These are phyloP conservation scores for Sphyrna mokarran DNA, from an alignment of 2,113 vertebrate species.

Conservation along the genomic window DNA sequence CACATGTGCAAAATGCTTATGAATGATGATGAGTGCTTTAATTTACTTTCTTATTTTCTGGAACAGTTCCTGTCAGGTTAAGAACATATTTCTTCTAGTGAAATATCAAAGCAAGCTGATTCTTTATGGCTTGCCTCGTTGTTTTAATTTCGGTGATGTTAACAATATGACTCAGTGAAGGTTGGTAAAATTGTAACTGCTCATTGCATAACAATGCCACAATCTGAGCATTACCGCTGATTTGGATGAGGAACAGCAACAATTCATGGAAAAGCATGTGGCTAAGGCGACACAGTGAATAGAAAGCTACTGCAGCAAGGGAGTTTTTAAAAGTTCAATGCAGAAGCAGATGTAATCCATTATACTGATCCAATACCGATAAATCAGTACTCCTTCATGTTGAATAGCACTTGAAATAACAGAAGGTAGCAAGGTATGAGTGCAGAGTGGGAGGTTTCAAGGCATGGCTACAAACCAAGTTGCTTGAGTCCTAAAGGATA, in stretches of 20 bases:
- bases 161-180: not conserved
- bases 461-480: too few species aligned
- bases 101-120: not conserved
- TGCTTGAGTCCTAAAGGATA: too few species aligned
- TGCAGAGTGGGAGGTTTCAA: too few species aligned
- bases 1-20: slow-evolving; percentile 31
- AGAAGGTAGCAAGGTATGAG: too few species aligned
- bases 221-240: not conserved
- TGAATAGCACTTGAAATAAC: too few species aligned
- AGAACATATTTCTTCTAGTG: not conserved
- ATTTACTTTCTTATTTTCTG: slow-evolving; percentile 16
- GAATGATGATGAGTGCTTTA: not conserved
- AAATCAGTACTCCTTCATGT: too few species aligned
- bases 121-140: not conserved
- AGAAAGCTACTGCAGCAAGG: not conserved
- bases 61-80: not conserved
- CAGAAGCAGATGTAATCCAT: not conserved
- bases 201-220: not conserved
- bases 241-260: not conserved
- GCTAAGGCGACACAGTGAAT: not conserved
- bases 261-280: not conserved
- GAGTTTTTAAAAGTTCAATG: not conserved
- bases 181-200: not conserved
- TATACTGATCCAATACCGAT: too few species aligned
- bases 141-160: not conserved